Percentiles rank a stretch among this genome's conserved stretches.
Conservation (phyloP, 2,113 vertebrate genomes). For the Oreochromis aureus region DNA sequence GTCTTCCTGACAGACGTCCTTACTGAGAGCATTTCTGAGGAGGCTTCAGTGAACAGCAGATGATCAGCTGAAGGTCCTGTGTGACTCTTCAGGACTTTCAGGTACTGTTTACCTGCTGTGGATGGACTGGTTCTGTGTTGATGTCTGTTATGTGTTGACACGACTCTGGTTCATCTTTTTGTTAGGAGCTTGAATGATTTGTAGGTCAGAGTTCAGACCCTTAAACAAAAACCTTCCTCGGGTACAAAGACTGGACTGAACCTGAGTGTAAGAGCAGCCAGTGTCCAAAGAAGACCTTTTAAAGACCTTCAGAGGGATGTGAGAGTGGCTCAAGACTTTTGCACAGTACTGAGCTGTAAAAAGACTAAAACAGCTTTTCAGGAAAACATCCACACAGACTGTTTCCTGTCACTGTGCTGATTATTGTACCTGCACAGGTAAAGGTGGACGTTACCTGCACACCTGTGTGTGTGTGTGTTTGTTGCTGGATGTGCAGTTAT, state of each 20-base stretch:
- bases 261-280: not conserved
- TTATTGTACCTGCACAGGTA: not conserved
- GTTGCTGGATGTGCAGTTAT: not conserved
- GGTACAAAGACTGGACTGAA: not conserved
- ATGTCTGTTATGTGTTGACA: not conserved
- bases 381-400: not conserved
- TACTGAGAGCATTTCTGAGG: not conserved
- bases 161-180: not conserved
- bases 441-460: not conserved
- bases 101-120: not conserved
- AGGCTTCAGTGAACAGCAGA: not conserved
- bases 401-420: not conserved
- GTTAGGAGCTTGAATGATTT: not conserved
- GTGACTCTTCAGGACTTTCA: no score
- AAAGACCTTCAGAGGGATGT: not conserved
- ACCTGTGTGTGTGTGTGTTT: rapidly evolving
- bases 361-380: not conserved
- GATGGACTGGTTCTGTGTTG: not conserved
- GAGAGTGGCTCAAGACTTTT: not conserved
- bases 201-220: not conserved
- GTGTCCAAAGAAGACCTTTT: not conserved
- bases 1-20: not conserved
- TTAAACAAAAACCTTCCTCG: not conserved
- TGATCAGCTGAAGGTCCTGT: not conserved
- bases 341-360: not conserved